phyloP scores from a whole-genome alignment of 2,888 invertebrate genomes.

The Pocota personata region DNA sequence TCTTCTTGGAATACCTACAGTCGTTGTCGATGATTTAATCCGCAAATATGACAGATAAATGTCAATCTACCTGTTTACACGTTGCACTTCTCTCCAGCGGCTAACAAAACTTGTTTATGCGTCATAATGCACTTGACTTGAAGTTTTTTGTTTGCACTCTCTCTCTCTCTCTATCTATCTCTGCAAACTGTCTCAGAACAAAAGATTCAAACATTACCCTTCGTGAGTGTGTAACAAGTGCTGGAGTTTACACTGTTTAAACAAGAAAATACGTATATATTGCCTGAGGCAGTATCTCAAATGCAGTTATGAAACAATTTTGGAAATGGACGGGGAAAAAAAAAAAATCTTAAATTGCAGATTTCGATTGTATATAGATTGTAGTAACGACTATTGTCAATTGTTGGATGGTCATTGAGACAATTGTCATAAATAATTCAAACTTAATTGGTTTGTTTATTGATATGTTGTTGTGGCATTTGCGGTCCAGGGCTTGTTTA shows the following conservation, averaged over 20 bases:
- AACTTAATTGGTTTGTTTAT: slow-evolving; percentile 61
- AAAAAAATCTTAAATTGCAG: background rate
- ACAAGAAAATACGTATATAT: background rate
- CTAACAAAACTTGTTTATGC: background rate
- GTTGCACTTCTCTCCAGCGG: background rate
- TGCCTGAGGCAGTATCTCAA: background rate
- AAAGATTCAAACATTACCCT: background rate
- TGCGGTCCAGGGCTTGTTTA: slow-evolving; percentile 8
- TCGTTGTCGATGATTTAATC: background rate
- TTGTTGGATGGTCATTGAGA: slow-evolving; percentile 16
- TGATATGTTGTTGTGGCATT: slow-evolving; percentile 48
- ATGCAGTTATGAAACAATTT: background rate
- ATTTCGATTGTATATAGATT: background rate
- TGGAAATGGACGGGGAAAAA: too few relatives aligned
- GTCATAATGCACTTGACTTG: background rate
- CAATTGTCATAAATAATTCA: slow-evolving; percentile 43
- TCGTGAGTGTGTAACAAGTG: background rate
- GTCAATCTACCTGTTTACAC: background rate
- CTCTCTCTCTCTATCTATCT: background rate
- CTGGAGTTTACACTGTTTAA: slow-evolving; percentile 10
- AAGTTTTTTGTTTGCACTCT: too few relatives aligned
- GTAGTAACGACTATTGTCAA: background rate
- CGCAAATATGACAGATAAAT: slow-evolving; percentile 13
- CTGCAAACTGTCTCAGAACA: background rate
- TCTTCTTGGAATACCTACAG: background rate